Evolutionary conservation across 2,888 invertebrate species (phyloP), one percentile per base, ranked within the genome.

Genomic region (Cantharis nigra): DNA sequence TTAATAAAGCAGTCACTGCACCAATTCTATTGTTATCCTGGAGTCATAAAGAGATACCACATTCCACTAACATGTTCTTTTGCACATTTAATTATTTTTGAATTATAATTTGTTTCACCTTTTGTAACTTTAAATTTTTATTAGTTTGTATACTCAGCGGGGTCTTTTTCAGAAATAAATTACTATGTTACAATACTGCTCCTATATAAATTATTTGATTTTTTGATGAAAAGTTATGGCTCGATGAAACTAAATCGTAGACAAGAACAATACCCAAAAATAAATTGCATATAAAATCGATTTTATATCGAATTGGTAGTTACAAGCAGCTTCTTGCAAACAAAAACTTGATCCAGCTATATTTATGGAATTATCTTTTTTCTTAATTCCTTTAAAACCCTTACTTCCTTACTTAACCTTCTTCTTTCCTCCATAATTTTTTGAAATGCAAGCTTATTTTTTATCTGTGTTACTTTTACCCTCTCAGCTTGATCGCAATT

Each of bases 181-280:
- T 49, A n/a, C 49, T 7, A 7, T n/a, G 49, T 49, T 49, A 5
- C n/a, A n/a, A 49, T n/a, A n/a, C 13, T 49, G 49, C 13, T 33
- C 13, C 13, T 13, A n/a, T 13, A n/a, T 33, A 49, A 49, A 49
- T 49, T 49, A 49, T 49, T 49, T 49, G 49, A 49, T n/a, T 49
- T 49, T 49, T 49, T 49, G 49, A 49, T 69, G 69, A 74, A 74
- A 74, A 74, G 69, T 74, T 74, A 74, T 74, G 69, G 69, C 16
- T 63, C 69, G 69, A 74, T 74, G 69, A 74, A 74, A 74, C 74
- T 74, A 74, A 69, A 63, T 69, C 69, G 63, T 23, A 69, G 49
- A 63, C 74, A 74, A 74, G 74, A 74, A 74, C 74, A 74, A 74
- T 74, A 63, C 74, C 69, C 49, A 49, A 49, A 49, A 49, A 49